These are phyloP conservation scores for Epinephelus lanceolatus DNA, from an alignment of 2,113 vertebrate species.

Conservation along the genomic window DNA sequence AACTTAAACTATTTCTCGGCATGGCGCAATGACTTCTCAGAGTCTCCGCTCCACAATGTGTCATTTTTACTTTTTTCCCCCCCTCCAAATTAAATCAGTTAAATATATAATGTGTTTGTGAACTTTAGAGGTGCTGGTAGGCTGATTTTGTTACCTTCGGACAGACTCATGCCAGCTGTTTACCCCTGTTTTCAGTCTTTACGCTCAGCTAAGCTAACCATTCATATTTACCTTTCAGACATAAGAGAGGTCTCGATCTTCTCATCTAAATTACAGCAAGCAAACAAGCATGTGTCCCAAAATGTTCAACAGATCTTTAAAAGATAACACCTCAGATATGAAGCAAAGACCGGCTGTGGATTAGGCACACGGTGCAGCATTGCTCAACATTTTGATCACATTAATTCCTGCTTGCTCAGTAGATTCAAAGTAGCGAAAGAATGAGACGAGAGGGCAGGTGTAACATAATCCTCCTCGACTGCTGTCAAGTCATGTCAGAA, in stretches of 20 bases:
- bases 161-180: neutral
- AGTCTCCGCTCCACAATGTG: neutral
- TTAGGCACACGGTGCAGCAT: neutral
- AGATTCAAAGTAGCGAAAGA: constrained; percentile 3
- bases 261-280: neutral
- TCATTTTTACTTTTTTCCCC: neutral
- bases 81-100: neutral
- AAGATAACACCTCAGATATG: neutral
- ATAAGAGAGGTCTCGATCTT: neutral
- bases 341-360: neutral
- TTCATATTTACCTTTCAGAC: no score
- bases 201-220: neutral
- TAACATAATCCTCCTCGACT: constrained; percentile 47
- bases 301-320: neutral
- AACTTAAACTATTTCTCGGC: neutral
- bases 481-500: constrained; percentile 69
- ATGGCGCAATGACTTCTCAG: neutral
- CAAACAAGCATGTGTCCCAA: neutral
- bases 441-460: constrained; percentile 46
- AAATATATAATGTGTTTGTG: no score
- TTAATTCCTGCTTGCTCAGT: constrained; percentile 35
- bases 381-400: constrained; percentile 35
- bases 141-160: neutral
- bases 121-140: neutral
- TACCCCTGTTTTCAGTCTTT: neutral